Base-by-base conservation (phyloP, 2,113 vertebrate species). In the Neolamprologus sp. region DNA sequence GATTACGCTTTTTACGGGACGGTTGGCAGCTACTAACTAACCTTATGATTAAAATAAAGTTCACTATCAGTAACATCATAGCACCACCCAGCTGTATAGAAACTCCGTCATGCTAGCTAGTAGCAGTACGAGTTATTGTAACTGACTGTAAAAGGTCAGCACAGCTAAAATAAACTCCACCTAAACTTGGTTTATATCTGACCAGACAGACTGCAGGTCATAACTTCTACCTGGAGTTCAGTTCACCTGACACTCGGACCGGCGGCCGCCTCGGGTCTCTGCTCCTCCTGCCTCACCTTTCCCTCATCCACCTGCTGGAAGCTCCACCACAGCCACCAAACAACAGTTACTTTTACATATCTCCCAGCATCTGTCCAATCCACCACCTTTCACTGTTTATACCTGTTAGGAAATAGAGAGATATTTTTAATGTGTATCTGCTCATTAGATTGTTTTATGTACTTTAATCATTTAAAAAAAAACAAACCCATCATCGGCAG, bases 131-230 rank as follows among this genome's bases (percentile, higher is more conserved):
- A n/a, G n/a, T n/a, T n/a, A n/a, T n/a, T n/a, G n/a, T n/a, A n/a
- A n/a, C n/a, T n/a, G n/a, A n/a, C n/a, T n/a, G n/a, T 53, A 2
- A 21, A 53, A 53, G 6, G 51, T 53, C 19, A 53, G 51, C 51
- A 21, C 0, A 53, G 0, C 0, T 0, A 53, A 21, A 53, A 53
- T 53, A 53, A 54, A 21, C 10, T 21, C 3, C 3, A 53, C n/a
- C n/a, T 53, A 12, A 12, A 54, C 53, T 54, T 23, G 10, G 53
- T 54, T 54, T 4, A 21, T 51, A n/a, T 51, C 49, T n/a, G 49
- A 23, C 21, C 51, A 54, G n/a, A 7, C 0, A 23, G 9, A 54
- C 53, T 23, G 19, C 49, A 53, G 19, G 1, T 53, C 49, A 53
- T 55, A 55, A 55, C 53, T 4, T 55, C 53, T 55, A 55, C 53